Percentiles rank a stretch among this genome's conserved stretches.
Conservation (phyloP, 1,140 invertebrate species). For the Brachionus angularis region DNA sequence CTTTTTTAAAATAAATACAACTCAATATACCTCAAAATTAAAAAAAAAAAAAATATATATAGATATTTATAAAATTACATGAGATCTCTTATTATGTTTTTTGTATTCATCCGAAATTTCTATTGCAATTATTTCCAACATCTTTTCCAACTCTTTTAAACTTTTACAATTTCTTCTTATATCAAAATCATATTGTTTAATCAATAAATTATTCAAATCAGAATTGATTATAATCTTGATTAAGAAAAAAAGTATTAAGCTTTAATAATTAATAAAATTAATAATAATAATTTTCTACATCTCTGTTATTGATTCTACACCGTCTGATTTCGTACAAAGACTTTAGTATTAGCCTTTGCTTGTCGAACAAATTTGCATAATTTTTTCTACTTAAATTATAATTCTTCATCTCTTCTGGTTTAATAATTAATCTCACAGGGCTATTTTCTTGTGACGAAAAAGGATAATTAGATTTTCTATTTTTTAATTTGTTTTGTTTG, state of each 20-base stretch:
- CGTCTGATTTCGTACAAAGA: constrained; percentile 35
- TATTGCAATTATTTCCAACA: constrained; percentile 19
- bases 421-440: not conserved
- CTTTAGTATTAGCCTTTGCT: constrained; percentile 24
- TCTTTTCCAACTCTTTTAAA: constrained; percentile 36
- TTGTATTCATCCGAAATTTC: constrained; percentile 31
- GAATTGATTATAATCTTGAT: constrained; percentile 34
- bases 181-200: constrained; percentile 34
- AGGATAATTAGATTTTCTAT: too few species aligned
- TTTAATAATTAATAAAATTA: not conserved
- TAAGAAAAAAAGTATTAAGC: not conserved
- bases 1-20: too few species aligned
- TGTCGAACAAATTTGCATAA: constrained; percentile 18
- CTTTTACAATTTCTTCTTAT: constrained; percentile 19
- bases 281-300: too few species aligned
- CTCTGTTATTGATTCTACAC: constrained; percentile 39
- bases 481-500: too few species aligned
- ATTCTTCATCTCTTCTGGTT: not conserved
- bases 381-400: not conserved
- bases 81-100: constrained; percentile 33
- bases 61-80: constrained; percentile 16
- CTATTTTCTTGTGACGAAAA: not conserved
- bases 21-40: too few species aligned
- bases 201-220: constrained; percentile 18
- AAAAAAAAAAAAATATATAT: too few species aligned